phyloP scores from a whole-genome alignment of 2,888 invertebrate species.

The Sisyra nigra region DNA sequence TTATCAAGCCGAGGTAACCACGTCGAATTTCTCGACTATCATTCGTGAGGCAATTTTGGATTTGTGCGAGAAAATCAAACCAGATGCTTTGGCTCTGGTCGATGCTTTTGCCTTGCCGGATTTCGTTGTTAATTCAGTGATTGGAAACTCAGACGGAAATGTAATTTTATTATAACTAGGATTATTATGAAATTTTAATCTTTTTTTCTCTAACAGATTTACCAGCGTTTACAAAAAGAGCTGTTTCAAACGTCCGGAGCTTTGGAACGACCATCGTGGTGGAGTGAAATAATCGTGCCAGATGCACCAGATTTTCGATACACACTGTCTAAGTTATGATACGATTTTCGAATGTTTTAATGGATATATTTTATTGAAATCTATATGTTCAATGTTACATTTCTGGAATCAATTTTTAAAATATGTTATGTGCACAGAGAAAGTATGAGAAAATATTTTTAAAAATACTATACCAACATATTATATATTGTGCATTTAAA shows the following conservation, averaged over 20 bases:
- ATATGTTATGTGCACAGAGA: no score
- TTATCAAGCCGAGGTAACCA: conserved; percentile 36
- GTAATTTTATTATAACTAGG: conserved; percentile 27
- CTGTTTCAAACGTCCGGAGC: conserved; percentile 53
- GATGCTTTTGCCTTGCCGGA: conserved; percentile 84
- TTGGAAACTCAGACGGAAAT: conserved; percentile 73
- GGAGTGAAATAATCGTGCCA: conserved; percentile 38
- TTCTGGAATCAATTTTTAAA: no score
- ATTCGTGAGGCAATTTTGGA: conserved; percentile 50
- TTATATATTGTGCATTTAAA: no score
- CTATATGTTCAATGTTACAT: background rate
- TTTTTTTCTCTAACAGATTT: conserved; percentile 35
- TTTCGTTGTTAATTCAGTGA: conserved; percentile 72
- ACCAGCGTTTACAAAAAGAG: conserved; percentile 55
- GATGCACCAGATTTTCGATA: conserved; percentile 19
- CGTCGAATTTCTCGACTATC: conserved; percentile 32
- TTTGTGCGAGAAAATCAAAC: conserved; percentile 52
- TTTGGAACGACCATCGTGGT: conserved; percentile 58
- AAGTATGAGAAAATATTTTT: no score
- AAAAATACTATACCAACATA: no score
- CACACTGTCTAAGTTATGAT: no score
- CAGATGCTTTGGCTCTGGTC: conserved; percentile 58
- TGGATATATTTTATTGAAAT: background rate
- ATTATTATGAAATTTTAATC: conserved; percentile 6
- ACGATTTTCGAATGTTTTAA: background rate